A percentile compares a stretch with the other conserved stretches of the same genome.
phyloP scores from a whole-genome alignment of 2,888 invertebrate genomes.

The Eupelmus urozonus region DNA sequence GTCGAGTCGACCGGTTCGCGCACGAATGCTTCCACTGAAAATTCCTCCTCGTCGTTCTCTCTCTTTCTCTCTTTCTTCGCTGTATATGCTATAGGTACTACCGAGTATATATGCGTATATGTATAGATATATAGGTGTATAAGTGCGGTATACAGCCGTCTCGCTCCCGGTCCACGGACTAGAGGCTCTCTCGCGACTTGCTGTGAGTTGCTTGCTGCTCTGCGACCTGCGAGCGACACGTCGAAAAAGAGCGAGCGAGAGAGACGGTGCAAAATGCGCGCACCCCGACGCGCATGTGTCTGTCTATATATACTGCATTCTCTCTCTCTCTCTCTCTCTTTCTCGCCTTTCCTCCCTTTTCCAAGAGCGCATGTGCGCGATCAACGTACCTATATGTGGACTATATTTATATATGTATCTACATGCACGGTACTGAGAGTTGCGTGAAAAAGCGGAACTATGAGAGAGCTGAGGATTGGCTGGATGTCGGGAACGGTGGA shows the following conservation, averaged over 20 bases:
- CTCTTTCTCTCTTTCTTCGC: background rate
- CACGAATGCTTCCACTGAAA: constrained; percentile 49
- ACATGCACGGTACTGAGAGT: too few relatives aligned
- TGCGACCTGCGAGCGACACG: background rate
- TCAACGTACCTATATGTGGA: too few relatives aligned
- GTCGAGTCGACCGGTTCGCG: constrained; percentile 57
- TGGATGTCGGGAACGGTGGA: too few relatives aligned
- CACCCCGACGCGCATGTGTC: background rate
- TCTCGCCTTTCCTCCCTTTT: constrained; percentile 4
- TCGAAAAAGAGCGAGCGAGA: too few relatives aligned
- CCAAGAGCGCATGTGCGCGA: constrained; percentile 5
- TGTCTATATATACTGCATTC: background rate
- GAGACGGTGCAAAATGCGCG: constrained; percentile 5
- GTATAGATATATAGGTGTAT: background rate
- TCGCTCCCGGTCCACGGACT: constrained; percentile 30
- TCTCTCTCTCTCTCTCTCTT: background rate
- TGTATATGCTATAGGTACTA: background rate
- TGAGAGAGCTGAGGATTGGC: too few relatives aligned
- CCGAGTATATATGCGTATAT: background rate
- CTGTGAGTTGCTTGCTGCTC: background rate
- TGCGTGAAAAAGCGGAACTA: too few relatives aligned
- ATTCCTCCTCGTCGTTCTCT: constrained; percentile 12
- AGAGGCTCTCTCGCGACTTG: constrained; percentile 12
- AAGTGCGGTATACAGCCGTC: constrained; percentile 1
- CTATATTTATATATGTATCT: too few relatives aligned